Evolutionary conservation across 1,140 invertebrate species (phyloP).

Genomic region (Drosophila lini): DNA sequence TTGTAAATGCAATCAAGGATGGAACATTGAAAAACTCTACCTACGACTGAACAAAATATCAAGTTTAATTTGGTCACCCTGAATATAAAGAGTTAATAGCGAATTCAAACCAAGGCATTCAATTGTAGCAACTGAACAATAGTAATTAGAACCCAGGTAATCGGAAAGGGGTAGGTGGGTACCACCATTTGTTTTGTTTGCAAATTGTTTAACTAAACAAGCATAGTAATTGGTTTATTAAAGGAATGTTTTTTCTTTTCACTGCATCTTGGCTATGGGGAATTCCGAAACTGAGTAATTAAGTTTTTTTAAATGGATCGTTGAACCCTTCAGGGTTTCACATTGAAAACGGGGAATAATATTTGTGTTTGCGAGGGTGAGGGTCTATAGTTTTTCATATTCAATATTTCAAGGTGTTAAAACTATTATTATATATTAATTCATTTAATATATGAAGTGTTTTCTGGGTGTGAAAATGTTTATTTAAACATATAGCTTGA

Average conservation of each 20-base stretch:
- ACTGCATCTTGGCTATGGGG: background rate
- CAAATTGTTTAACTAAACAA: conserved; percentile 46
- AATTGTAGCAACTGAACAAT: conserved; percentile 55
- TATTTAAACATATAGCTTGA: background rate
- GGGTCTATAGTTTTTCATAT: background rate
- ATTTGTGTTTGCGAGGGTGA: background rate
- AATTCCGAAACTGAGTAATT: background rate
- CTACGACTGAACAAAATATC: conserved; percentile 46
- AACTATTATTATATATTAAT: conserved; percentile 1
- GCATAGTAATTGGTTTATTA: conserved; percentile 52
- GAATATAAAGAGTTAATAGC: conserved; percentile 33
- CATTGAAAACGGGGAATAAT: conserved; percentile 17
- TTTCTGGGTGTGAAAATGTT: background rate
- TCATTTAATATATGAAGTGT: background rate
- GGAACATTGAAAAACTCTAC: conserved; percentile 62
- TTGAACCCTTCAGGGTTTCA: conserved; percentile 23
- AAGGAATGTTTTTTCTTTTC: conserved; percentile 18
- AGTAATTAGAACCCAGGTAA: conserved; percentile 46
- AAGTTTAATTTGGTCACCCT: conserved; percentile 47
- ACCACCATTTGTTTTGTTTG: conserved; percentile 42
- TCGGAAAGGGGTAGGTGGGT: background rate
- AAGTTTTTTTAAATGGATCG: background rate
- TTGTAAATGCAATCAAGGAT: conserved; percentile 73
- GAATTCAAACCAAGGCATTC: conserved; percentile 27
- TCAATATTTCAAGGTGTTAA: background rate